Evolutionary conservation across 2,113 vertebrate species (phyloP).

Genomic region (Thunnus thynnus): DNA sequence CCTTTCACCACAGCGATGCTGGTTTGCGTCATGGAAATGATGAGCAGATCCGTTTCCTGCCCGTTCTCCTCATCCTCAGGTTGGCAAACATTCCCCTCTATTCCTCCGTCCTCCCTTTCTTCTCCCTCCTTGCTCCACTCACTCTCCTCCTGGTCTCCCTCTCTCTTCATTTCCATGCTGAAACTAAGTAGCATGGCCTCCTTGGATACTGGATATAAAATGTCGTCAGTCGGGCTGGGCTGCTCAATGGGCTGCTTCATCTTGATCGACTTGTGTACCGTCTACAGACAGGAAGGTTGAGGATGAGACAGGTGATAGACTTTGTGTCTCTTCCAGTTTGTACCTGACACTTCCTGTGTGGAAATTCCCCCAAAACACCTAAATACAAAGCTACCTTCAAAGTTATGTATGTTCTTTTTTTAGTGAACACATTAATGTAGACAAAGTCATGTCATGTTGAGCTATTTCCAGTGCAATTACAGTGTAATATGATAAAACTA

Average conservation of each 20-base stretch:
- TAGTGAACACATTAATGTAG: no score
- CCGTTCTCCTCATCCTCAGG: background rate
- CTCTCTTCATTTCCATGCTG: constrained; percentile 71
- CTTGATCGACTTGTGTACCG: constrained; percentile 61
- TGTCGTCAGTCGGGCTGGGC: constrained; percentile 3
- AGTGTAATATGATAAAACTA: no score
- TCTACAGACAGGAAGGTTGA: constrained; percentile 58
- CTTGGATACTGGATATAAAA: constrained; percentile 61
- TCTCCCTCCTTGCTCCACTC: background rate
- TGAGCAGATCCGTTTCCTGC: constrained; percentile 43
- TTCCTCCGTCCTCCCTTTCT: background rate
- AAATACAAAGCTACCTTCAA: no score
- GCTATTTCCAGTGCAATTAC: no score
- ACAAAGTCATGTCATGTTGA: no score
- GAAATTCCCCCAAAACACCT: no score
- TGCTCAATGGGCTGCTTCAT: background rate
- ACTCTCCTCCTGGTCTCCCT: constrained; percentile 25
- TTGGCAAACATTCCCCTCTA: background rate
- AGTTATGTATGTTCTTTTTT: no score
- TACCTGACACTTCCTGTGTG: no score
- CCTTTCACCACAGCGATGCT: constrained; percentile 73
- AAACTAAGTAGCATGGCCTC: constrained; percentile 65
- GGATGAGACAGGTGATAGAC: no score
- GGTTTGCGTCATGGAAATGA: constrained; percentile 79
- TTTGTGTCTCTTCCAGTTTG: no score